Percentiles rank a stretch among this genome's conserved stretches.
These are phyloP conservation scores for Oopsacas minuta DNA, from an alignment of 37 sponge, comb jelly and placozoan genomes.

Conservation along the genomic window DNA sequence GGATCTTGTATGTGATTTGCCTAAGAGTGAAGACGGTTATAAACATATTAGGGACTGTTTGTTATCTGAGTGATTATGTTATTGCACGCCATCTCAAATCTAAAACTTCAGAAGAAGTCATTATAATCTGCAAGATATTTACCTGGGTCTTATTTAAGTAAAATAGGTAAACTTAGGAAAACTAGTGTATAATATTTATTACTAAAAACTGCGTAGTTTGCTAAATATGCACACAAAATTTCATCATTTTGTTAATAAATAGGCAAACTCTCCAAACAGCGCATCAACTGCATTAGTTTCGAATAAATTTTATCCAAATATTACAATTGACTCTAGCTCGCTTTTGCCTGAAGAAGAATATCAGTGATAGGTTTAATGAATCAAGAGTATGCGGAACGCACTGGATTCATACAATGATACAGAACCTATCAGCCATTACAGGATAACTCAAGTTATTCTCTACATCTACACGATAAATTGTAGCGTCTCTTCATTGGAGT, in stretches of 20 bases:
- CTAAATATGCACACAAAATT: not conserved
- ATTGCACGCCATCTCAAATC: no score
- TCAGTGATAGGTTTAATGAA: not conserved
- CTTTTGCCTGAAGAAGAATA: slow-evolving; percentile 15
- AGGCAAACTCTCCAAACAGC: not conserved
- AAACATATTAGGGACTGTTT: no score
- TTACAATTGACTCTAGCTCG: not conserved
- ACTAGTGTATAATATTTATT: no score
- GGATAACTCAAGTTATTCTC: slow-evolving; percentile 11
- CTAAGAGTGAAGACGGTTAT: no score
- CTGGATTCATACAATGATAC: slow-evolving; percentile 19
- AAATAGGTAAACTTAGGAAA: no score
- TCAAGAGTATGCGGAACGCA: not conserved
- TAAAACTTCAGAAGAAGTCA: no score
- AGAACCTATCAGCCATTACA: not conserved
- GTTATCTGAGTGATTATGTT: no score
- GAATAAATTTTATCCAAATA: not conserved
- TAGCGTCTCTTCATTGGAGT: slow-evolving; percentile 11
- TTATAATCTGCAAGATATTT: no score
- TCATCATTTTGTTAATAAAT: slow-evolving; percentile 4
- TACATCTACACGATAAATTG: slow-evolving; percentile 17
- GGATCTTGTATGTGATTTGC: no score
- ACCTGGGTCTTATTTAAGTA: no score
- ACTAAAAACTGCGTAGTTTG: slow-evolving; percentile 6
- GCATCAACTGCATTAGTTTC: not conserved